Evolutionary conservation across 1,140 invertebrate species (phyloP).

Genomic region (Drosophila nigrodunni): DNA sequence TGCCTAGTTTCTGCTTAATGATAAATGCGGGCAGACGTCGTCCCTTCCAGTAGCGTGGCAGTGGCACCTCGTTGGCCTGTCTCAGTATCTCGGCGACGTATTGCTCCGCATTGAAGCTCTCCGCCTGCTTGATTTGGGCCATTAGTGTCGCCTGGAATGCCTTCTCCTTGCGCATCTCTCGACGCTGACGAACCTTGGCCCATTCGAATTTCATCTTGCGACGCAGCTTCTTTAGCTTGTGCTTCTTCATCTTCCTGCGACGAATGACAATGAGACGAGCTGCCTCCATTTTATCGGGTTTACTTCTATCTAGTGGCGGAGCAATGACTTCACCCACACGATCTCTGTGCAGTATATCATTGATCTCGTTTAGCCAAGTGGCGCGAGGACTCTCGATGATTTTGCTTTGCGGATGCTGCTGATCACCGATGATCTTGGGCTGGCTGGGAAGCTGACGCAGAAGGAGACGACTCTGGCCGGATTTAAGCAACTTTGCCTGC

Average conservation of each 20-base stretch:
- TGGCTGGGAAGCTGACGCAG: slow-evolving; percentile 4
- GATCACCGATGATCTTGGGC: slow-evolving; percentile 62
- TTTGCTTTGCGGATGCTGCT: slow-evolving; percentile 25
- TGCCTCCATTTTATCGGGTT: slow-evolving; percentile 88
- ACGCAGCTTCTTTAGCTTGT: slow-evolving; percentile 91
- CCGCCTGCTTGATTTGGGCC: slow-evolving; percentile 88
- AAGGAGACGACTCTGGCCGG: slow-evolving; percentile 12
- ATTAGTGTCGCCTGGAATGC: slow-evolving; percentile 90
- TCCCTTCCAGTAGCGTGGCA: slow-evolving; percentile 88
- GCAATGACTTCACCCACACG: slow-evolving; percentile 63
- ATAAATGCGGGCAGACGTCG: slow-evolving; percentile 88
- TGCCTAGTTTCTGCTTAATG: slow-evolving; percentile 86
- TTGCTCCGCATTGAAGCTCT: slow-evolving; percentile 90
- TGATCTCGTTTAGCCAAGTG: slow-evolving; percentile 71
- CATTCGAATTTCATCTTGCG: slow-evolving; percentile 91
- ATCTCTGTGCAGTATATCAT: slow-evolving; percentile 61
- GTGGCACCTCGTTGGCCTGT: slow-evolving; percentile 87
- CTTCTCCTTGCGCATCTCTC: slow-evolving; percentile 90
- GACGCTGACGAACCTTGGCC: slow-evolving; percentile 89
- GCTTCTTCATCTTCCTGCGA: slow-evolving; percentile 93
- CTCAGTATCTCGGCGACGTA: slow-evolving; percentile 89
- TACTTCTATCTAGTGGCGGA: slow-evolving; percentile 59
- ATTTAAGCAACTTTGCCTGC: slow-evolving; percentile 66
- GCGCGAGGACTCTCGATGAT: slow-evolving; percentile 75
- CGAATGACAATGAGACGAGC: slow-evolving; percentile 91